Evolutionary conservation across 2,113 vertebrate genomes (phyloP), one percentile per base, ranked within the genome.

Genomic region (Xiphophorus hellerii): DNA sequence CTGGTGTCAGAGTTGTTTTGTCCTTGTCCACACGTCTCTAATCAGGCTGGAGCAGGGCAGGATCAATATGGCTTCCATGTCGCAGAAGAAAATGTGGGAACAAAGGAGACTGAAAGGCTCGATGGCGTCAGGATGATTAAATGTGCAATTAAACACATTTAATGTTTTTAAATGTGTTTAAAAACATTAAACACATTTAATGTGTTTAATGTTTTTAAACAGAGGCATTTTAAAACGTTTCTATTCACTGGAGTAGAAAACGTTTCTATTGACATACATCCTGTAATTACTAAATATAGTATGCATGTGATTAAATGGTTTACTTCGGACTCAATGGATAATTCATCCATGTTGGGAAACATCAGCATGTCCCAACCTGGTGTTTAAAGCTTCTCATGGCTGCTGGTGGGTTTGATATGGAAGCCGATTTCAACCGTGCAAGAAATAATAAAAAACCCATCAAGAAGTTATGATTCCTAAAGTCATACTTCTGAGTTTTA

Each of bases 61-160:
- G 63, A 74, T 54, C 79, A 35, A 71, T 58, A 82, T 22, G 61
- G 30, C 33, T 39, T 70, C 62, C 76, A 25, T 68, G 37, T 28
- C 39, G 13, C 54, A 69, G 17, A 48, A 60, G 63, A 60, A 54
- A 22, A 30, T 17, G 48, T 20, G 13, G 35, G 29, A 65, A 28
- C 31, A n/a, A 67, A 37, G 65, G 5, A 29, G 28, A 30, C n/a
- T 30, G 11, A n/a, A 28, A 25, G 31, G 33, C 29, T 4, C 15
- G 15, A 51, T 31, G 17, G 44, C 64, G 37, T 62, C 14, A 29
- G 17, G 37, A 28, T 37, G 60, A 71, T 74, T 81, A 51, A 77
- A 77, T 63, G 60, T 72, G 62, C 63, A 74, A 66, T 81, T 51
- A 62, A n/a, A n/a, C n/a, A n/a, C n/a, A n/a, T n/a, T n/a, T n/a